Conservation (phyloP, 2,888 invertebrate genomes). For the Acanthopleura granulata region DNA sequence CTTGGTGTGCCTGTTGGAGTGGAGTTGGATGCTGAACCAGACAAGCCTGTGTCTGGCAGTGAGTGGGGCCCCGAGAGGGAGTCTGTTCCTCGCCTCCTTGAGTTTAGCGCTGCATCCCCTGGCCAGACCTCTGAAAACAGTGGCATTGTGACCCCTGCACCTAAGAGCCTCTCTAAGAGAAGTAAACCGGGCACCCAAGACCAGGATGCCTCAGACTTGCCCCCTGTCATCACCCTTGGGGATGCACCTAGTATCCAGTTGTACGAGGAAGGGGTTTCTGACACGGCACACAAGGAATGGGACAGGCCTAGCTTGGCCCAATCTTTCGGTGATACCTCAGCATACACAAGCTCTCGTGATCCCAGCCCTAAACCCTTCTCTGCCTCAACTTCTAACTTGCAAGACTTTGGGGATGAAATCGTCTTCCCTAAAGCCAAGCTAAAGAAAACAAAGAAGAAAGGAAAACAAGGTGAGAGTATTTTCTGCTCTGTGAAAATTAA, state of each 20-base stretch:
- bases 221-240: slow-evolving; percentile 48
- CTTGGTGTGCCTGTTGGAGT: not conserved
- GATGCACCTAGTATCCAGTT: slow-evolving; percentile 42
- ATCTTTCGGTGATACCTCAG: not conserved
- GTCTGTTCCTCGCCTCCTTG: not conserved
- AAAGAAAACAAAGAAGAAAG: slow-evolving; percentile 6
- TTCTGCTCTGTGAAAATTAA: too few relatives aligned
- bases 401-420: slow-evolving; percentile 3
- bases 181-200: not conserved
- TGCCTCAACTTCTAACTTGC: not conserved
- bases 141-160: not conserved
- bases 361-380: not conserved
- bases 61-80: slow-evolving; percentile 1
- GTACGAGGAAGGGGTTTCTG: slow-evolving; percentile 23
- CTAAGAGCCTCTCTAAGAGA: not conserved
- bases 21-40: not conserved
- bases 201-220: slow-evolving; percentile 38
- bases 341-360: not conserved
- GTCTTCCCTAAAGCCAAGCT: not conserved
- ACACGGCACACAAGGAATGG: slow-evolving; percentile 15
- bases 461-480: not conserved
- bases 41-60: not conserved
- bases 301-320: not conserved
- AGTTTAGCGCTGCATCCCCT: not conserved
- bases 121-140: not conserved